Evolutionary conservation across 1,140 invertebrate genomes (phyloP).

Genomic region (Sitodiplosis mosellana): DNA sequence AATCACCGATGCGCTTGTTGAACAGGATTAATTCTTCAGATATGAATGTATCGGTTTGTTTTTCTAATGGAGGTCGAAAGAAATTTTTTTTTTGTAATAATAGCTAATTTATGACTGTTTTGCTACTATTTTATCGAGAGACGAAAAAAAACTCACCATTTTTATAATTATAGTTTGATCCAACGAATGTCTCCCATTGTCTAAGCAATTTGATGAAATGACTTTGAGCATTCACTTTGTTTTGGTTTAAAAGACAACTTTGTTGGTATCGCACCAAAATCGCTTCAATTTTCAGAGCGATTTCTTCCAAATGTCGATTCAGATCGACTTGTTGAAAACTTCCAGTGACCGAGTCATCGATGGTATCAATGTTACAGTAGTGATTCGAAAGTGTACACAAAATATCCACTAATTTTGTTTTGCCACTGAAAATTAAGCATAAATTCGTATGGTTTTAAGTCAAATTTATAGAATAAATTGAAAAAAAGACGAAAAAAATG

Average conservation of each 20-base stretch:
- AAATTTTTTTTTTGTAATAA: neutral
- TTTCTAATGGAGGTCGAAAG: neutral
- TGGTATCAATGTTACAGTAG: slow-evolving; percentile 18
- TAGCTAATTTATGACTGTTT: neutral
- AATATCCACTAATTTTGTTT: slow-evolving; percentile 21
- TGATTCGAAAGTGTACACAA: slow-evolving; percentile 18
- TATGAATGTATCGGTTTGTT: neutral
- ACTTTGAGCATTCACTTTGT: neutral
- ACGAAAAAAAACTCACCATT: neutral
- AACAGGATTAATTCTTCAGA: slow-evolving; percentile 10
- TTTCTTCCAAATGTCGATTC: slow-evolving; percentile 45
- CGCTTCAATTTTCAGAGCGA: slow-evolving; percentile 25
- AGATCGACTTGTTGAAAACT: slow-evolving; percentile 35
- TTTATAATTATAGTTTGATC: neutral
- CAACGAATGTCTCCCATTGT: neutral
- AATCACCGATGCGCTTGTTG: neutral
- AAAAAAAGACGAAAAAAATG: no score
- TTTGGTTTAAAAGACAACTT: slow-evolving; percentile 5
- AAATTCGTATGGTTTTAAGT: neutral
- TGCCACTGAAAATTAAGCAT: slow-evolving; percentile 9
- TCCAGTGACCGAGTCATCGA: slow-evolving; percentile 24
- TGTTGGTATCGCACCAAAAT: slow-evolving; percentile 22
- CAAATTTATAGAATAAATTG: no score
- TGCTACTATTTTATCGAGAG: no score
- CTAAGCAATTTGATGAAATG: neutral